Percentiles rank a stretch among this genome's conserved stretches.
These are phyloP conservation scores for Leucophenga varia DNA, from an alignment of 1,140 invertebrate species.

Conservation along the genomic window DNA sequence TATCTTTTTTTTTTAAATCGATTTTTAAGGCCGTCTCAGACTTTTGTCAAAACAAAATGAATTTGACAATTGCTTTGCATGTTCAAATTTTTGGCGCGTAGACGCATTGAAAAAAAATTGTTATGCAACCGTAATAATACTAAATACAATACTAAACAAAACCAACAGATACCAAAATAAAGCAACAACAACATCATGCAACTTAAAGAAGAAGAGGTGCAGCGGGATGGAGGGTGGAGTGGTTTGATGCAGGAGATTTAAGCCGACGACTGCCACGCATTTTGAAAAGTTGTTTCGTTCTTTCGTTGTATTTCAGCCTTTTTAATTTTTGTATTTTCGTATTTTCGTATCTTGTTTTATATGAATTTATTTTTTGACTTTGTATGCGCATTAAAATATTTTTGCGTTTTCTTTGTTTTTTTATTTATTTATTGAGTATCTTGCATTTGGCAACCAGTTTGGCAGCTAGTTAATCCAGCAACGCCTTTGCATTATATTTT, in stretches of 20 bases:
- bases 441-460: constrained; percentile 44
- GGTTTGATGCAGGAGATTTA: constrained; percentile 18
- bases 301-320: no score
- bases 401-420: constrained; percentile 34
- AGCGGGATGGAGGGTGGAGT: no score
- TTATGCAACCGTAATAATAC: constrained; percentile 23
- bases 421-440: no score
- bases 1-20: constrained; percentile 24
- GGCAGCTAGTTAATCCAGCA: no score
- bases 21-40: constrained; percentile 31
- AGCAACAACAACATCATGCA: no score
- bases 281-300: constrained; percentile 38
- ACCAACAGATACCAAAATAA: no score
- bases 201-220: no score
- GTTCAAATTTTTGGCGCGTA: neutral
- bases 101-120: constrained; percentile 39
- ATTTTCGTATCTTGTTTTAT: constrained; percentile 4
- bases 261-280: constrained; percentile 29
- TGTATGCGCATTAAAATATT: constrained; percentile 22
- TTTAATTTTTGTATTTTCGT: constrained; percentile 25
- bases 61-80: constrained; percentile 45
- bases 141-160: constrained; percentile 10
- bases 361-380: constrained; percentile 12
- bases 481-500: no score
- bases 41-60: no score